Percentiles rank a stretch among this genome's conserved stretches.
Evolutionary conservation across 2,888 invertebrate species (phyloP).

Genomic region (Lasioglossum oenotherae): DNA sequence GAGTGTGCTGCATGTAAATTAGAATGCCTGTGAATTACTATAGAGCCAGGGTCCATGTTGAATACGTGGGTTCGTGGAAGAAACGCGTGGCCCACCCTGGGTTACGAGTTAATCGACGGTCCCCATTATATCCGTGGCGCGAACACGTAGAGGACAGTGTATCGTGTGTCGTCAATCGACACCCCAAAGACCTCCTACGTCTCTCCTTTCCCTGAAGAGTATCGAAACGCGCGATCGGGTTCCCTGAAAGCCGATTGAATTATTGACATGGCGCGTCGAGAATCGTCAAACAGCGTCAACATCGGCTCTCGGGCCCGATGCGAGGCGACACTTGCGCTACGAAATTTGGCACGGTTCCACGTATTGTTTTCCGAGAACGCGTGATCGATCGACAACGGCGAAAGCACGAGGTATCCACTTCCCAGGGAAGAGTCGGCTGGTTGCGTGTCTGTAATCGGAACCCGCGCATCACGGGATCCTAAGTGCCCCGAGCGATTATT

Average conservation of each 20-base stretch:
- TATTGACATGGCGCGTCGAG: conserved; percentile 28
- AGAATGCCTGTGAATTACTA: not conserved
- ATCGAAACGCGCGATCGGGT: conserved; percentile 39
- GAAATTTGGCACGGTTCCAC: conserved; percentile 56
- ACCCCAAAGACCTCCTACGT: not conserved
- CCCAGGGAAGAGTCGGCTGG: conserved; percentile 58
- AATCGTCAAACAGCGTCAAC: conserved; percentile 34
- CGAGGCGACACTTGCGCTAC: not conserved
- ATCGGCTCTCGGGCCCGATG: not conserved
- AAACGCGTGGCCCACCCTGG: not conserved
- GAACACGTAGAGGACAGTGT: not conserved
- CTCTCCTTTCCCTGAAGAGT: not conserved
- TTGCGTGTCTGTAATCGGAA: conserved; percentile 80
- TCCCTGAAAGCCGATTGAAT: conserved; percentile 45
- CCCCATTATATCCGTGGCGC: not conserved
- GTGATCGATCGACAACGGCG: conserved; percentile 52
- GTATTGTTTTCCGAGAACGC: conserved; percentile 53
- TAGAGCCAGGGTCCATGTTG: not conserved
- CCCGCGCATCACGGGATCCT: conserved; percentile 69
- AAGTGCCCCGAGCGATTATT: conserved; percentile 71
- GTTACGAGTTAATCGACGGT: conserved; percentile 14
- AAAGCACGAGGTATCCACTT: conserved; percentile 61
- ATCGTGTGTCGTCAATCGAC: conserved; percentile 16
- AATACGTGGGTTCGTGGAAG: not conserved
- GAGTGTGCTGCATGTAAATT: not conserved